A percentile compares a stretch with the other conserved stretches of the same genome.
Conservation (phyloP, 2,797 vertebrate species). For the Uromys caudimaculatus region DNA sequence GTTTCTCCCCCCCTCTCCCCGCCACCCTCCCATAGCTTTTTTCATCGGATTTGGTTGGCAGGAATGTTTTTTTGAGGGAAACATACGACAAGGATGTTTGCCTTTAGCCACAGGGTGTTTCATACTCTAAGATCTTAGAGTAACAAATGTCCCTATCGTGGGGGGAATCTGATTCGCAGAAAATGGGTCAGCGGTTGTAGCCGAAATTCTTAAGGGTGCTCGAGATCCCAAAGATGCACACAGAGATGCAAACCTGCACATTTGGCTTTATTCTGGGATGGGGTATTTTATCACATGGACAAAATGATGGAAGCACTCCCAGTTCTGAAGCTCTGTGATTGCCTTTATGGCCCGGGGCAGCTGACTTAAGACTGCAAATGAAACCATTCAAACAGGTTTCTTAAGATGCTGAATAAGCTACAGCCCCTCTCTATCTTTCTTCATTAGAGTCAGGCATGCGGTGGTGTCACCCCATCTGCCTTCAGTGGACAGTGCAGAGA, state of each 20-base stretch:
- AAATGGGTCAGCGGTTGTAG: background rate
- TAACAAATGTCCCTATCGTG: background rate
- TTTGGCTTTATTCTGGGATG: background rate
- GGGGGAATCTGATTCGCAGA: background rate
- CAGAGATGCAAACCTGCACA: background rate
- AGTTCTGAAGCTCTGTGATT: background rate
- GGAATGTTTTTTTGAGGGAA: background rate
- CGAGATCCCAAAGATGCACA: background rate
- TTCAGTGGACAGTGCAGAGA: background rate
- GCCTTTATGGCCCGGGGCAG: background rate
- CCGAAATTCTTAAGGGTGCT: background rate
- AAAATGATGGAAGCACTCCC: background rate
- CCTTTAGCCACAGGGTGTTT: background rate
- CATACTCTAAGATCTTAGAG: background rate
- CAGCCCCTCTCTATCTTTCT: background rate
- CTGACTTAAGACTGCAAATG: background rate
- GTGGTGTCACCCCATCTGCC: background rate
- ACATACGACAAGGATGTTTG: slow-evolving; percentile 1
- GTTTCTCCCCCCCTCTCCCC: too few relatives aligned
- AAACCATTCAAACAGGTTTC: background rate
- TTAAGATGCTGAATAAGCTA: background rate
- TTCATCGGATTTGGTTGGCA: background rate
- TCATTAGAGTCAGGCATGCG: background rate
- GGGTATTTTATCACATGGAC: background rate
- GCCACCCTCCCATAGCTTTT: background rate